Conservation (phyloP, 1,140 invertebrate species). For the Drosophila parabipectinata region DNA sequence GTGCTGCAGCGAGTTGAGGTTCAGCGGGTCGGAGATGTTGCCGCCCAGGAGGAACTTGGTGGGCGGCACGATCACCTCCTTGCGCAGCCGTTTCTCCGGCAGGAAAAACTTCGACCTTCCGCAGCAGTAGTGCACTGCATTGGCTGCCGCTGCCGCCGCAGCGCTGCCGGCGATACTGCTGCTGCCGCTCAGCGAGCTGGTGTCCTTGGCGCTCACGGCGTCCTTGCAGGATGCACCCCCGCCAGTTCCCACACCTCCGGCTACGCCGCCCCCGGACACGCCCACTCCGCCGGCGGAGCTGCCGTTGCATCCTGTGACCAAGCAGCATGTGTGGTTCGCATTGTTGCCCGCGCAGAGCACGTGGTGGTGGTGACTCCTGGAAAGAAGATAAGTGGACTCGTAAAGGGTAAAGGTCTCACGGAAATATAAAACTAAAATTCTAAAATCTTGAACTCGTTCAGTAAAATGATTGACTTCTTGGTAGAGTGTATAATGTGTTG, state of each 20-base stretch:
- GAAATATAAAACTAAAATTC: background rate
- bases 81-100: conserved; percentile 88
- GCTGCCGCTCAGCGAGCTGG: conserved; percentile 66
- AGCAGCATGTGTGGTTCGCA: conserved; percentile 74
- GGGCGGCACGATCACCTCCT: conserved; percentile 91
- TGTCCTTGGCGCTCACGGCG: conserved; percentile 57
- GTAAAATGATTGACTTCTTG: too few relatives aligned
- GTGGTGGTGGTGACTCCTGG: conserved; percentile 70
- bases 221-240: conserved; percentile 48
- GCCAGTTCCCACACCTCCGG: conserved; percentile 13
- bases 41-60: conserved; percentile 97
- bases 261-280: conserved; percentile 18
- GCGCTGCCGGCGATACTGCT: conserved; percentile 61
- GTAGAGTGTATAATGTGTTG: too few relatives aligned
- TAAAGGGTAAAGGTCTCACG: background rate
- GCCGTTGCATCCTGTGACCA: conserved; percentile 72
- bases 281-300: conserved; percentile 38
- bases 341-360: conserved; percentile 76
- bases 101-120: conserved; percentile 86
- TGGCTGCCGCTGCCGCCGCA: conserved; percentile 51
- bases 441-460: too few relatives aligned
- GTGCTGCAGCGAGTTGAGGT: conserved; percentile 95
- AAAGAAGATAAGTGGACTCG: background rate
- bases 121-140: conserved; percentile 75
- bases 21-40: conserved; percentile 97